These are phyloP conservation scores for Diadumene lineata DNA, from an alignment of 92 coral and sea anemone genomes.

Conservation along the genomic window DNA sequence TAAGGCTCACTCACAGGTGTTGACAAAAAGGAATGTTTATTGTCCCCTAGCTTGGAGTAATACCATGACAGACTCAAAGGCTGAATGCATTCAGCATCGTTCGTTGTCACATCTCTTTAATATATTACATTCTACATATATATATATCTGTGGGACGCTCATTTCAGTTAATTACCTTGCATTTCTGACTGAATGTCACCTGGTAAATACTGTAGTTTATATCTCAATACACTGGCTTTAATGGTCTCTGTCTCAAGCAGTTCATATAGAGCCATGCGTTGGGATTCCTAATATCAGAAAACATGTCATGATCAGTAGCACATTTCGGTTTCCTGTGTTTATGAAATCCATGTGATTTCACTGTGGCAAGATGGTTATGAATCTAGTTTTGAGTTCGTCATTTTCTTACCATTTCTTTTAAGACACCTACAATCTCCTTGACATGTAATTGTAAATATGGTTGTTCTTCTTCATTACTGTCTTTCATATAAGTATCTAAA, in stretches of 20 bases:
- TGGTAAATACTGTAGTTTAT: conserved; percentile 88
- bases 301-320: neutral
- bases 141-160: no score
- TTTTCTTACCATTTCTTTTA: conserved; percentile 18
- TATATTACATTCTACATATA: no score
- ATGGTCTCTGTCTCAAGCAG: conserved; percentile 92
- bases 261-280: conserved; percentile 80
- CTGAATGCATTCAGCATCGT: no score
- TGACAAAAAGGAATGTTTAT: neutral
- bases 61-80: no score
- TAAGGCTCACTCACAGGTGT: neutral
- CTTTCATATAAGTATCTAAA: conserved; percentile 13
- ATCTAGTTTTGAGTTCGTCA: no score
- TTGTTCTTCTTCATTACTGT: conserved; percentile 3
- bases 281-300: conserved; percentile 68
- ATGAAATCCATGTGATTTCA: no score
- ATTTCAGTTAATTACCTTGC: conserved; percentile 58
- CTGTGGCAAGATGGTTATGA: no score
- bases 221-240: conserved; percentile 94
- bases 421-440: conserved; percentile 10
- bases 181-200: conserved; percentile 74
- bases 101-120: no score
- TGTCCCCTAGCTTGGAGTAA: neutral
- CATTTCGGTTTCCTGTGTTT: no score
- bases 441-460: conserved; percentile 9